Conservation (phyloP, 2,888 invertebrate species). For the Galerucella calmariensis region DNA sequence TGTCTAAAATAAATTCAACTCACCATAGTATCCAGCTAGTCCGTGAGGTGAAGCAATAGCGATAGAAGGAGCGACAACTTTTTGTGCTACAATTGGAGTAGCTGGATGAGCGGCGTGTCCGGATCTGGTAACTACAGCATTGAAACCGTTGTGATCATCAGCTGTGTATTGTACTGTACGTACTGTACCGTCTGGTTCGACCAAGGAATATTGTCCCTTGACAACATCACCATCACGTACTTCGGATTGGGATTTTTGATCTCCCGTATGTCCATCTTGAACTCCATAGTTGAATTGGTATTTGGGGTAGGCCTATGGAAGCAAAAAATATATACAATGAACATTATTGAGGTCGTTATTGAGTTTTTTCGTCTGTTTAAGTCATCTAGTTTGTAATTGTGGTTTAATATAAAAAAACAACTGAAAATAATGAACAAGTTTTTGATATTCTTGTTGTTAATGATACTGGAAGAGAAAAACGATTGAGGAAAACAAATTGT, state of each 20-base stretch:
- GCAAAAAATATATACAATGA: background rate
- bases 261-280: slow-evolving; percentile 70
- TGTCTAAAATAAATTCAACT: background rate
- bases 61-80: slow-evolving; percentile 54
- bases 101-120: slow-evolving; percentile 72
- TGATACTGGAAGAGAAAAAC: too few species aligned
- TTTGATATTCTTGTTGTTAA: too few species aligned
- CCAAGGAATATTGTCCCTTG: slow-evolving; percentile 69
- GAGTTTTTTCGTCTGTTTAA: too few species aligned
- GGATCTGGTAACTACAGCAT: slow-evolving; percentile 59
- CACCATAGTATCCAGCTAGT: slow-evolving; percentile 14
- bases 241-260: slow-evolving; percentile 69
- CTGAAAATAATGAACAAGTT: too few species aligned
- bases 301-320: slow-evolving; percentile 67
- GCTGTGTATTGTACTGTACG: slow-evolving; percentile 71
- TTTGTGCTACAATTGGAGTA: slow-evolving; percentile 55
- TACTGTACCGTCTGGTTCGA: slow-evolving; percentile 70
- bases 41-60: slow-evolving; percentile 32
- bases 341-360: too few species aligned
- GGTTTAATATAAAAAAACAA: too few species aligned
- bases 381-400: too few species aligned
- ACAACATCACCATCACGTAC: slow-evolving; percentile 69
- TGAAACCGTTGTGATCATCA: slow-evolving; percentile 70
- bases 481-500: too few species aligned
- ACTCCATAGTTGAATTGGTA: slow-evolving; percentile 72